Evolutionary conservation across 2,113 vertebrate genomes (phyloP).

Genomic region (Spea bombifrons): DNA sequence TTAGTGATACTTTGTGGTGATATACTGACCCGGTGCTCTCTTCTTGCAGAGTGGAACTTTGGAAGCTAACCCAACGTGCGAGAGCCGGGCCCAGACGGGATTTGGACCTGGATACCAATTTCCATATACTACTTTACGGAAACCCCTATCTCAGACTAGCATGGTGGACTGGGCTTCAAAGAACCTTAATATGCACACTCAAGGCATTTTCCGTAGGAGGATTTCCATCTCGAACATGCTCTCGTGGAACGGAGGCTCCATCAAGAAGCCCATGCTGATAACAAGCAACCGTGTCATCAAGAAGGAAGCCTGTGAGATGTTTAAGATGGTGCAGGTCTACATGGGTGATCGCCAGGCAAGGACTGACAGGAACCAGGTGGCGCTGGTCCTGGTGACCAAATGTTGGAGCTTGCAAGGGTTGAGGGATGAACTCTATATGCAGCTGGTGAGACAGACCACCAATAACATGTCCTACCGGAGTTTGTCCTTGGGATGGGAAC

Average conservation of each 20-base stretch:
- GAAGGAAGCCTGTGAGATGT: constrained; percentile 88
- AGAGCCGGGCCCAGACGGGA: constrained; percentile 61
- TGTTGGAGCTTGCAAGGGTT: constrained; percentile 84
- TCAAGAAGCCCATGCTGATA: constrained; percentile 89
- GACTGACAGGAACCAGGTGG: constrained; percentile 78
- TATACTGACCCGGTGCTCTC: background rate
- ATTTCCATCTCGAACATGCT: constrained; percentile 89
- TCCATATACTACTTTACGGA: constrained; percentile 72
- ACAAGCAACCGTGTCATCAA: constrained; percentile 78
- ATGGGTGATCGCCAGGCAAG: constrained; percentile 86
- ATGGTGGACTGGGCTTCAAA: constrained; percentile 90
- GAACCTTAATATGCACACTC: constrained; percentile 88
- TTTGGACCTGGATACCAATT: constrained; percentile 60
- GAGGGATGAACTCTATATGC: constrained; percentile 84
- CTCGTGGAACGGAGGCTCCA: constrained; percentile 83
- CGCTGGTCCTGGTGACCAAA: constrained; percentile 77
- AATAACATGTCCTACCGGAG: constrained; percentile 77
- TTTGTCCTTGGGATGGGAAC: constrained; percentile 82
- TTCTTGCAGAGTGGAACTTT: constrained; percentile 63
- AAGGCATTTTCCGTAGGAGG: constrained; percentile 83
- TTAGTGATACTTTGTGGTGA: background rate
- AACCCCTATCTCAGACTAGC: constrained; percentile 75
- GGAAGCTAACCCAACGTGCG: constrained; percentile 66
- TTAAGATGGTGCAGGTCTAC: constrained; percentile 87
- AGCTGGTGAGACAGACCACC: constrained; percentile 84